phyloP scores from a whole-genome alignment of 2,888 invertebrate genomes.

The Zaprionus bogoriensis region DNA sequence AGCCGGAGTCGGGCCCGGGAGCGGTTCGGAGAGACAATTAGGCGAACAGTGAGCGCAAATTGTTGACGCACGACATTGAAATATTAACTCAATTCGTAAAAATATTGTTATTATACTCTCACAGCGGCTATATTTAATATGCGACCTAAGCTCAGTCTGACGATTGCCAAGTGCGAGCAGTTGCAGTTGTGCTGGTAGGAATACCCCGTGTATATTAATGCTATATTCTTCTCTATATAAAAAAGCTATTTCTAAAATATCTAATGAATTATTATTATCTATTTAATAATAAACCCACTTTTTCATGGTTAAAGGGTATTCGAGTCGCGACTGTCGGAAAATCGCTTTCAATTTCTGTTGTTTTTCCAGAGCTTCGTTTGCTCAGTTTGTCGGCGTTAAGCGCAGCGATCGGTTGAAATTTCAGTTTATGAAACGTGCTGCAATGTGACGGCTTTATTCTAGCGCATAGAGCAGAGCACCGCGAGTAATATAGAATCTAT shows the following conservation, averaged over 20 bases:
- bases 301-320: constrained; percentile 24
- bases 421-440: constrained; percentile 23
- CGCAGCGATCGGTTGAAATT: constrained; percentile 55
- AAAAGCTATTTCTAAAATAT: not conserved
- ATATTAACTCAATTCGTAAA: constrained; percentile 35
- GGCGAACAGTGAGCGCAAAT: constrained; percentile 61
- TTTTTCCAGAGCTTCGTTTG: constrained; percentile 41
- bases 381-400: constrained; percentile 55
- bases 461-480: constrained; percentile 28
- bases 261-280: not conserved
- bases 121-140: not conserved
- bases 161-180: not conserved
- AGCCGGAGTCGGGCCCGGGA: too few relatives aligned
- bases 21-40: constrained; percentile 62
- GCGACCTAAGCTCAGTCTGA: not conserved
- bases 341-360: constrained; percentile 3
- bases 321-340: not conserved
- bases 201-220: not conserved
- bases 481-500: not conserved
- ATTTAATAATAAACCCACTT: too few relatives aligned
- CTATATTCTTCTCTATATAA: not conserved
- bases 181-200: not conserved
- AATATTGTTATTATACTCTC: constrained; percentile 27
- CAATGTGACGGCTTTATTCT: constrained; percentile 50
- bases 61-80: constrained; percentile 62